phyloP scores from a whole-genome alignment of 2,113 vertebrate species.

The Hemiscyllium ocellatum region DNA sequence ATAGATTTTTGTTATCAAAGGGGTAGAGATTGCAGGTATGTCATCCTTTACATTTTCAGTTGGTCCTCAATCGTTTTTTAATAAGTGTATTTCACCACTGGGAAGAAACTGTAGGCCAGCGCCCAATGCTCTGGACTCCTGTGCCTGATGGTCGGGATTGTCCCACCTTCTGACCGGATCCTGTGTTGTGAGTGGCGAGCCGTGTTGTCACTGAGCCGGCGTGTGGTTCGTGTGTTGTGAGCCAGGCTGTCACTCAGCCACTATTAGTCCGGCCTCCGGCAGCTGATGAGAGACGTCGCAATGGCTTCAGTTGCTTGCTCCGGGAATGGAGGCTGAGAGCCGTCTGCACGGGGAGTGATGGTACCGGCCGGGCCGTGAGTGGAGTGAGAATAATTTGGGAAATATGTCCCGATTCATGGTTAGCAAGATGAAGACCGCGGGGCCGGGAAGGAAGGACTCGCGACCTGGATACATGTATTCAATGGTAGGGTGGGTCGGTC shows the following conservation, averaged over 20 bases:
- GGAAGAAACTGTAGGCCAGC: too few relatives aligned
- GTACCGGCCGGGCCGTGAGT: not conserved
- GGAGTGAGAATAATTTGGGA: not conserved
- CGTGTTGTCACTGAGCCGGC: not conserved
- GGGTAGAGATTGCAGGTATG: too few relatives aligned
- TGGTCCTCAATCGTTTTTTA: too few relatives aligned
- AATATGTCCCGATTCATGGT: not conserved
- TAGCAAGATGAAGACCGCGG: slow-evolving; percentile 2
- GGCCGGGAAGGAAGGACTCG: not conserved
- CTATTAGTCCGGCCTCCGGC: not conserved
- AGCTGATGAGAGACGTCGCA: not conserved
- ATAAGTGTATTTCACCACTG: too few relatives aligned
- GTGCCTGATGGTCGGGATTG: not conserved
- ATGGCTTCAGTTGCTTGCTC: not conserved
- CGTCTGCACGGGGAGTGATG: not conserved
- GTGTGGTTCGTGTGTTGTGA: not conserved
- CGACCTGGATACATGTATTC: slow-evolving; percentile 12
- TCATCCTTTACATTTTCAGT: too few relatives aligned
- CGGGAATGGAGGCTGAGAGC: not conserved
- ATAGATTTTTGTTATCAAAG: too few relatives aligned
- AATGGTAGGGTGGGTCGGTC: not conserved
- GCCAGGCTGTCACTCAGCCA: not conserved
- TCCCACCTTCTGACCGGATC: not conserved
- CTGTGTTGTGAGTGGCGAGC: not conserved
- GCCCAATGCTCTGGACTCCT: not conserved